Percentiles rank a stretch among this genome's conserved stretches.
Conservation (phyloP, 2,797 vertebrate genomes). For the Chromobotia macracanthus region DNA sequence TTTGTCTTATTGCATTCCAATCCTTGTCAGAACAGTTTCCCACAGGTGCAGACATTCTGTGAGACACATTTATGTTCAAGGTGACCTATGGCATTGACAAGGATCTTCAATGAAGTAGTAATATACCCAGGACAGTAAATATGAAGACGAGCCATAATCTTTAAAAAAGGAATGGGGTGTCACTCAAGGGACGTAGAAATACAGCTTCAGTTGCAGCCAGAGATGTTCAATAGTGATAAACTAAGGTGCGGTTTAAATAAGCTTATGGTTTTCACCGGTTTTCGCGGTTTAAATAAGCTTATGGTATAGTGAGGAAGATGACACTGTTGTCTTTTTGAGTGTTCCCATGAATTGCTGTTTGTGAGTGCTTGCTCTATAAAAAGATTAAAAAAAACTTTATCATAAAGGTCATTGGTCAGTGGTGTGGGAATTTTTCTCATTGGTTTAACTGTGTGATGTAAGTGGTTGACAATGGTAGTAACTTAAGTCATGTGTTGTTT, state of each 20-base stretch:
- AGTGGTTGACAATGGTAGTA: too few species aligned
- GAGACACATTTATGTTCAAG: slow-evolving; percentile 12
- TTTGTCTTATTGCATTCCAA: slow-evolving; percentile 2
- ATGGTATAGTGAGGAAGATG: neutral
- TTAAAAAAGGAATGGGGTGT: slow-evolving; percentile 3
- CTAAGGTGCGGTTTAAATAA: neutral
- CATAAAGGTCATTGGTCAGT: too few species aligned
- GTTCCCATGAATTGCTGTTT: neutral
- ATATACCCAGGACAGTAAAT: neutral
- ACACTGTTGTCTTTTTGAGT: slow-evolving; percentile 6
- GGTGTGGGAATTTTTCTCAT: neutral
- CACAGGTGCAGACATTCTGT: neutral
- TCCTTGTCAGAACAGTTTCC: slow-evolving; percentile 8
- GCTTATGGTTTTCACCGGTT: too few species aligned
- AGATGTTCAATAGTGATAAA: neutral
- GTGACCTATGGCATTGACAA: slow-evolving; percentile 42
- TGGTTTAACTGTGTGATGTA: neutral
- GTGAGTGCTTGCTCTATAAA: too few species aligned
- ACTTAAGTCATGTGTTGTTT: too few species aligned
- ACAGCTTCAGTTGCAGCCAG: neutral
- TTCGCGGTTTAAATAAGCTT: neutral
- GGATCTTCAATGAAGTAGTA: neutral
- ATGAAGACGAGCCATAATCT: neutral
- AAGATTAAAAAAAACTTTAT: too few species aligned
- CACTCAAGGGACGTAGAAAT: neutral